Conservation (phyloP, 1,140 invertebrate genomes). For the Hylyphantes graminicola region DNA sequence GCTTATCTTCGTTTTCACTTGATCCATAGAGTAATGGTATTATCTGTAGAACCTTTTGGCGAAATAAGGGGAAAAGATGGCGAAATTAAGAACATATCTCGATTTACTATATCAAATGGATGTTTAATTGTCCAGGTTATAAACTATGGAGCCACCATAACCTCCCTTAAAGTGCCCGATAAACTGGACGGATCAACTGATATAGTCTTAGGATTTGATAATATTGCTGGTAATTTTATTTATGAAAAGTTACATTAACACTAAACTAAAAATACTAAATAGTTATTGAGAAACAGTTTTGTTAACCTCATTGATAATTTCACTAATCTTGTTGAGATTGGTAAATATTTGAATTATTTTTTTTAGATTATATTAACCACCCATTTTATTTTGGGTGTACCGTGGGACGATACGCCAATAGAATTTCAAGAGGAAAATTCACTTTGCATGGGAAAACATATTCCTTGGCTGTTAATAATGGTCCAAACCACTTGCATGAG, state of each 20-base stretch:
- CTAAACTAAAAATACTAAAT: background rate
- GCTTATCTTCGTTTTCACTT: no score
- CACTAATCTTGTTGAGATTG: background rate
- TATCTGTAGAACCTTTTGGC: no score
- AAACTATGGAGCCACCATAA: slow-evolving; percentile 82
- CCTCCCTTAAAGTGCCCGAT: slow-evolving; percentile 79
- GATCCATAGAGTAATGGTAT: no score
- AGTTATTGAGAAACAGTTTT: background rate
- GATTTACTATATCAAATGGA: slow-evolving; percentile 74
- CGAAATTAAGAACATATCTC: slow-evolving; percentile 11
- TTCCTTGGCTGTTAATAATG: slow-evolving; percentile 79
- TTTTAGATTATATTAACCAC: slow-evolving; percentile 66
- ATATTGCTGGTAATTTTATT: slow-evolving; percentile 72
- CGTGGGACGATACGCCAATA: slow-evolving; percentile 88
- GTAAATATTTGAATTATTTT: background rate
- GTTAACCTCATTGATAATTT: background rate
- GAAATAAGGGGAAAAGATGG: slow-evolving; percentile 10
- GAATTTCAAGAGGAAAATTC: slow-evolving; percentile 80
- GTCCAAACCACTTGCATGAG: slow-evolving; percentile 84
- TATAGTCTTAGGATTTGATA: slow-evolving; percentile 82
- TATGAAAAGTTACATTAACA: background rate
- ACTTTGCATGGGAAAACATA: slow-evolving; percentile 77
- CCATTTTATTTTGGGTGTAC: slow-evolving; percentile 84
- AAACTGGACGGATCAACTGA: slow-evolving; percentile 76
- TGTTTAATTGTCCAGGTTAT: slow-evolving; percentile 76